A percentile compares a stretch with the other conserved stretches of the same genome.
These are phyloP conservation scores for Ia io DNA, from an alignment of 2,113 vertebrate genomes.

Conservation along the genomic window DNA sequence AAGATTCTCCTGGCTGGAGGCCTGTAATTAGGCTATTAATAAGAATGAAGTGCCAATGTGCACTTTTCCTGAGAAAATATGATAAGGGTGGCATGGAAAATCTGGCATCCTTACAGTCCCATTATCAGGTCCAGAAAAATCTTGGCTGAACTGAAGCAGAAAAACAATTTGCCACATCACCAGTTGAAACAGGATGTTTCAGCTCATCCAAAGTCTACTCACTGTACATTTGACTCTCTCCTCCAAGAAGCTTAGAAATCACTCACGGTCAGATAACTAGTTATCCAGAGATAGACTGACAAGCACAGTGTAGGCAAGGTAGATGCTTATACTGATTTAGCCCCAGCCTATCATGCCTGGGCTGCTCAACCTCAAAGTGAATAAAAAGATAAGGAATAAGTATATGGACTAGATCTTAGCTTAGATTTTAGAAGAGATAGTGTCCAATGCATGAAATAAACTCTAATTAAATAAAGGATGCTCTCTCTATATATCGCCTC, in stretches of 20 bases:
- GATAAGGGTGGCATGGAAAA: constrained; percentile 50
- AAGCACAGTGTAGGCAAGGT: constrained; percentile 20
- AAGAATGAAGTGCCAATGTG: constrained; percentile 45
- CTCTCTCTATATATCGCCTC: not conserved
- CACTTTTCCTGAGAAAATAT: constrained; percentile 66
- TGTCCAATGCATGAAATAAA: not conserved
- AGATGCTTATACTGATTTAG: constrained; percentile 58
- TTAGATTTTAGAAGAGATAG: constrained; percentile 34
- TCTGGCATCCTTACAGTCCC: constrained; percentile 65
- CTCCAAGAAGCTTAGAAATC: constrained; percentile 54
- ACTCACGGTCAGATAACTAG: constrained; percentile 40
- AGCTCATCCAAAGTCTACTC: constrained; percentile 61
- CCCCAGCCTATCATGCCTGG: not conserved
- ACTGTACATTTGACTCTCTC: constrained; percentile 40
- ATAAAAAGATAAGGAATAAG: constrained; percentile 59
- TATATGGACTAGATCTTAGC: constrained; percentile 2
- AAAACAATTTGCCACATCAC: constrained; percentile 78
- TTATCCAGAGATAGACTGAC: constrained; percentile 40
- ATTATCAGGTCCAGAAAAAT: constrained; percentile 70
- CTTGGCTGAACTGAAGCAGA: constrained; percentile 75
- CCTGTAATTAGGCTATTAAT: constrained; percentile 54
- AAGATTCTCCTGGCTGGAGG: constrained; percentile 3
- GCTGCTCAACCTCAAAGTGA: not conserved
- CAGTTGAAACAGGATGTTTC: constrained; percentile 66
- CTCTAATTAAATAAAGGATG: constrained; percentile 43